Base-by-base conservation (phyloP, 2,113 vertebrate genomes). In the Saccopteryx leptura region DNA sequence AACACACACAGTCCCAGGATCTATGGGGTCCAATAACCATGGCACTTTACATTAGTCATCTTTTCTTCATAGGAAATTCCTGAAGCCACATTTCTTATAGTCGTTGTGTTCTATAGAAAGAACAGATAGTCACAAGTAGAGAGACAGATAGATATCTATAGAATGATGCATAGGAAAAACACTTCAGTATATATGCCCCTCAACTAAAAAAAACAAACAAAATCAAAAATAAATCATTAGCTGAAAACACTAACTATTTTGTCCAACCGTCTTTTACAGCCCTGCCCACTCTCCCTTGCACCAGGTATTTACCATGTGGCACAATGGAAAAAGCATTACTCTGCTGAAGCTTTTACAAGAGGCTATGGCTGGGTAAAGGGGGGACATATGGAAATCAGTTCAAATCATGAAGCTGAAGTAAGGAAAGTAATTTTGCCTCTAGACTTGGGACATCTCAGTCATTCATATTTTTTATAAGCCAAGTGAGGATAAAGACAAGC, bases 391-490 rank as follows among this genome's bases (percentile, higher is more conserved):
- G 11, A 95, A 93, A 96, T 89, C 58, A 48, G n/a, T 89, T 94
- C 81, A 94, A 68, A 90, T 39, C 90, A 4, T 81, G 48, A 95
- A 48, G 31, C 23, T 76, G 5, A 63, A 61, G 7, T 75, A 23
- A 56, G 31, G 19, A 9, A 18, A 80, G 58, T 95, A 54, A 74
- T 65, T 75, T 72, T 75, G n/a, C 24, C 72, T 92, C 54, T 72
- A 74, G 28, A 54, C 6, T 63, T 78, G 5, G 60, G 8, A 52
- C 12, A 83, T 60, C 61, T 7, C n/a, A 76, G 26, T 78, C 23
- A 46, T 91, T 91, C 39, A 71, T n/a, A 46, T 81, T 90, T 90
- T 76, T 63, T 52, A 71, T 56, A 88, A 88, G 17, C n/a, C 56
- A 9, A 61, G 10, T 18, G 74, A 96, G 61, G 91, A 91, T 72